phyloP scores from a whole-genome alignment of 2,113 vertebrate genomes.

The Rhinoderma darwinii region DNA sequence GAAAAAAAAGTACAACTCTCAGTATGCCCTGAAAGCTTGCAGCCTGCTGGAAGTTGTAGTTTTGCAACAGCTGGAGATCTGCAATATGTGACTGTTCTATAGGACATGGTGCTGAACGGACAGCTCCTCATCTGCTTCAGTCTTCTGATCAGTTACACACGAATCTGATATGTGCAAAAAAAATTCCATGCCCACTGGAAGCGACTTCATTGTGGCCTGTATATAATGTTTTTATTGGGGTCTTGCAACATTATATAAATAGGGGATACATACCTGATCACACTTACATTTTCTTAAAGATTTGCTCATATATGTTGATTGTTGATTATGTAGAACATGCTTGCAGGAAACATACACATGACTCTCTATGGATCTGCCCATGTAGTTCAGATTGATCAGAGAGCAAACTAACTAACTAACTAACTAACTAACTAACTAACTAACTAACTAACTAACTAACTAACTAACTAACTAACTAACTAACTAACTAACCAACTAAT shows the following conservation, averaged over 20 bases:
- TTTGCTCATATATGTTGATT: too few relatives aligned
- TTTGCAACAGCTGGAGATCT: background rate
- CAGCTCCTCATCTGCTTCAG: slow-evolving; percentile 62
- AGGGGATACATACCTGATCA: too few relatives aligned
- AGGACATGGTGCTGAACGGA: slow-evolving; percentile 71
- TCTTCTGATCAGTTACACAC: background rate
- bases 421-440: background rate
- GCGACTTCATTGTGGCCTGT: too few relatives aligned
- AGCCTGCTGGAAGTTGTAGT: background rate
- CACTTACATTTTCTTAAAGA: too few relatives aligned
- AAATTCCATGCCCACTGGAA: too few relatives aligned
- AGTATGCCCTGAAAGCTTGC: background rate
- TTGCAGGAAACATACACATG: background rate
- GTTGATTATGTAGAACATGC: background rate
- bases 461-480: background rate
- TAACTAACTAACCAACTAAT: too few relatives aligned
- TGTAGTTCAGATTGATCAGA: background rate
- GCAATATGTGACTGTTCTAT: background rate
- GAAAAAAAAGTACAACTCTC: too few relatives aligned
- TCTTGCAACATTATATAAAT: too few relatives aligned
- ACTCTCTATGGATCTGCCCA: background rate
- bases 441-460: background rate
- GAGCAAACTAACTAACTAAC: background rate
- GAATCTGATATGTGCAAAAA: background rate
- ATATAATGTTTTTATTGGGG: too few relatives aligned